phyloP scores from a whole-genome alignment of 2,888 invertebrate genomes.

The Philaethria dido region DNA sequence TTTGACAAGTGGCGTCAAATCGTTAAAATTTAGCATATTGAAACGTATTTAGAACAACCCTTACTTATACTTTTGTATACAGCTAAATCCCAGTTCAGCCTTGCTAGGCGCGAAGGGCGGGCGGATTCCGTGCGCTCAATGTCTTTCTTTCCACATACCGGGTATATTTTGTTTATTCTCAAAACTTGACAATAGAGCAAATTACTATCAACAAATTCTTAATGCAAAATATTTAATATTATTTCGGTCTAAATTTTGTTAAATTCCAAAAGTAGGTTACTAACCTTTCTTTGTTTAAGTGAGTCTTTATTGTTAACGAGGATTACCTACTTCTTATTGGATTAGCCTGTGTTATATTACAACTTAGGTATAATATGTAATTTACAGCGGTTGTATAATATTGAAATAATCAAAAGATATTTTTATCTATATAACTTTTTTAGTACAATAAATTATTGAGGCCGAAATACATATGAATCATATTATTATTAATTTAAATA shows the following conservation, averaged over 20 bases:
- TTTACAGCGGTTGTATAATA: slow-evolving; percentile 2
- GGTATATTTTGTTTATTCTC: slow-evolving; percentile 4
- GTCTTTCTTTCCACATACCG: not conserved
- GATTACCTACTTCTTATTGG: slow-evolving; percentile 34
- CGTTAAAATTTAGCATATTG: slow-evolving; percentile 15
- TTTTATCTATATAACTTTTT: not conserved
- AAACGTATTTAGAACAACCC: slow-evolving; percentile 20
- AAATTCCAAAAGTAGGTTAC: slow-evolving; percentile 43
- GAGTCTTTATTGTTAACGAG: slow-evolving; percentile 33
- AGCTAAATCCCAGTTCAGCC: slow-evolving; percentile 48
- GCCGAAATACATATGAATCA: not conserved
- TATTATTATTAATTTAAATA: not conserved
- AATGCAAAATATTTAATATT: slow-evolving; percentile 1
- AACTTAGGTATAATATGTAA: no score
- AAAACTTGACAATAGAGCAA: not conserved
- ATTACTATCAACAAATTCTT: not conserved
- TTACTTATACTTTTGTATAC: slow-evolving; percentile 24
- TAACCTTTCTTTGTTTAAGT: slow-evolving; percentile 55
- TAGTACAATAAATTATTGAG: not conserved
- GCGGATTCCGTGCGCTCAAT: slow-evolving; percentile 40
- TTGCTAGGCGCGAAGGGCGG: slow-evolving; percentile 56
- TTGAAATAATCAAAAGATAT: not conserved
- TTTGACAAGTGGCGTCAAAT: not conserved
- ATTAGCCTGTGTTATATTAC: slow-evolving; percentile 26
- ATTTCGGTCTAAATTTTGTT: not conserved